Evolutionary conservation across 2,113 vertebrate species (phyloP), one percentile per base, ranked within the genome.

Genomic region (Meleagris gallopavo): DNA sequence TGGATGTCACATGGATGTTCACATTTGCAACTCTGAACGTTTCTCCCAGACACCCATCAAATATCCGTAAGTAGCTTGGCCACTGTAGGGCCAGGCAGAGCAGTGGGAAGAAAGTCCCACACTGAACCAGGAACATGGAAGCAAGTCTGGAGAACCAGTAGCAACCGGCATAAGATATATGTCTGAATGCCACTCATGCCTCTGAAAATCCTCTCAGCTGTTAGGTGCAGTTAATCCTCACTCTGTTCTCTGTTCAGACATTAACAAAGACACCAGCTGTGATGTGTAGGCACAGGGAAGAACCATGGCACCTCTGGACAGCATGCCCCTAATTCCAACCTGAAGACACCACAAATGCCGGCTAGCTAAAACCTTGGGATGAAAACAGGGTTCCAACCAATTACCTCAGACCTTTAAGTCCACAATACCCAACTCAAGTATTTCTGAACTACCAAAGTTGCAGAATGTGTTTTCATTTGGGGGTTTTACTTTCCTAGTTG

Each of bases 141-240:
- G 45, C 69, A 75, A 71, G 25, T 17, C 71, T 81, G 76, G 25
- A 88, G 92, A 90, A 34, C 73, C 6, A 55, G 30, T 9, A 85
- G 81, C 86, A 90, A 67, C 9, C 50, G 83, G 36, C 50, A 64
- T 58, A 12, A 55, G 50, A n/a, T 74, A 14, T 10, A 27, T 43
- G 69, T 71, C n/a, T 57, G 64, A 93, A 95, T 95, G 40, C 46
- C 90, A 86, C 62, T 84, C 73, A 0, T 94, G 80, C 94, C 73
- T 96, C 27, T 73, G 57, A 75, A 88, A 95, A 96, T 73, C 88
- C 69, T 46, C 57, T 69, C 94, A 95, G 93, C 92, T 95, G 92
- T 90, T 65, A n/a, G 83, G 65, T n/a, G 36, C 17, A 13, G 48
- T 93, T 95, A 86, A 81, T 84, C 88, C 76, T 72, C n/a, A 12